Conservation (phyloP, 1,140 invertebrate species). For the Mizuhopecten yessoensis region DNA sequence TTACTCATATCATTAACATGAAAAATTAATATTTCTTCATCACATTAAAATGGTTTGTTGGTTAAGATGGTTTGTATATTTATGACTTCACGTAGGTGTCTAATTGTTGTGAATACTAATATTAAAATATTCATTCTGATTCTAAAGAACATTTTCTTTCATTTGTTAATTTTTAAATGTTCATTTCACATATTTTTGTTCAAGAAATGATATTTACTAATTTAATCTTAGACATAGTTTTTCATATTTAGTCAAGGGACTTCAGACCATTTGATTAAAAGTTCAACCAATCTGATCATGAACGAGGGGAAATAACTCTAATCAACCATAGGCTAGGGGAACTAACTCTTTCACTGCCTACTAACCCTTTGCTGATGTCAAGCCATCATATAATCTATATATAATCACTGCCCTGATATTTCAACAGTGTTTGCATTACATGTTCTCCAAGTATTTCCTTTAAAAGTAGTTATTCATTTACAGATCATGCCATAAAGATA, state of each 20-base stretch:
- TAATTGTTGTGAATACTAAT: constrained; percentile 33
- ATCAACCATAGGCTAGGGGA: neutral
- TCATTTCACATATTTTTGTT: neutral
- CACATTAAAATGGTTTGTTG: neutral
- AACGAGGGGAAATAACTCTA: neutral
- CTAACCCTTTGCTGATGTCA: neutral
- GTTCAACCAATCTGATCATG: neutral
- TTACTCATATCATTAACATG: neutral
- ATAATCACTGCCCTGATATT: too few species aligned
- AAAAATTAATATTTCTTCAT: neutral
- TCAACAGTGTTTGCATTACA: too few species aligned
- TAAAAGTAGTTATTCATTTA: too few species aligned
- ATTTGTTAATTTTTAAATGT: neutral
- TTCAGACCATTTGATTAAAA: neutral
- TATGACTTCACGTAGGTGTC: neutral
- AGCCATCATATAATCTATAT: neutral
- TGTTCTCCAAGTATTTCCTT: too few species aligned
- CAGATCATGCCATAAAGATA: too few species aligned
- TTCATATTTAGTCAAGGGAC: neutral
- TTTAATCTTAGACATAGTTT: too few species aligned
- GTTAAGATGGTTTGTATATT: constrained; percentile 19
- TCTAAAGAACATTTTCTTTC: neutral
- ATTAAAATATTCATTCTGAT: neutral
- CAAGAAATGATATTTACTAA: too few species aligned
- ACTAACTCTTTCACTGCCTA: neutral